phyloP scores from a whole-genome alignment of 2,888 invertebrate species.

The Habroteleia sp. region DNA sequence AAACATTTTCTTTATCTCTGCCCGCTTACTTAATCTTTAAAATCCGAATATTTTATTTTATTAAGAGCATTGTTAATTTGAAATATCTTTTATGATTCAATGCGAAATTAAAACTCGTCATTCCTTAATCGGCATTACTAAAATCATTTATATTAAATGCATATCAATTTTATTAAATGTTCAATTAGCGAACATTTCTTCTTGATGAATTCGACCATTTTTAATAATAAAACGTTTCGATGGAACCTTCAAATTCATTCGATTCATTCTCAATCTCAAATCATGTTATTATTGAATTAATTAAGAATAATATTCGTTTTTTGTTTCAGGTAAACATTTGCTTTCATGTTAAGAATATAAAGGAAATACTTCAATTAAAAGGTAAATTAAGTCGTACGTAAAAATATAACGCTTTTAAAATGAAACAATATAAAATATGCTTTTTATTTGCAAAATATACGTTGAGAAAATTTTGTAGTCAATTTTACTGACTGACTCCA shows the following conservation, averaged over 20 bases:
- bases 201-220: too few species aligned
- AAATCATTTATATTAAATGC: slow-evolving; percentile 21
- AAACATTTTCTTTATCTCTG: slow-evolving; percentile 29
- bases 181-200: slow-evolving; percentile 27
- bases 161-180: slow-evolving; percentile 35
- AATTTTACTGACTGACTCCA: too few species aligned
- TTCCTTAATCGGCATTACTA: slow-evolving; percentile 6
- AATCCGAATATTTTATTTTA: slow-evolving; percentile 20
- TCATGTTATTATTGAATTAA: not conserved
- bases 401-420: too few species aligned
- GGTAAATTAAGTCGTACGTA: too few species aligned
- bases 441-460: too few species aligned
- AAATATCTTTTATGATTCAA: slow-evolving; percentile 37
- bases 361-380: too few species aligned
- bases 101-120: slow-evolving; percentile 26
- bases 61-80: slow-evolving; percentile 43
- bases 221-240: too few species aligned
- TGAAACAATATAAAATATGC: too few species aligned
- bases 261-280: too few species aligned
- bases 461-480: too few species aligned
- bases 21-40: slow-evolving; percentile 26
- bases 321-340: slow-evolving; percentile 17
- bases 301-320: not conserved
- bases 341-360: too few species aligned
- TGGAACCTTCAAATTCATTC: too few species aligned